Conservation (phyloP, 2,113 vertebrate genomes). For the Tenrec ecaudatus region DNA sequence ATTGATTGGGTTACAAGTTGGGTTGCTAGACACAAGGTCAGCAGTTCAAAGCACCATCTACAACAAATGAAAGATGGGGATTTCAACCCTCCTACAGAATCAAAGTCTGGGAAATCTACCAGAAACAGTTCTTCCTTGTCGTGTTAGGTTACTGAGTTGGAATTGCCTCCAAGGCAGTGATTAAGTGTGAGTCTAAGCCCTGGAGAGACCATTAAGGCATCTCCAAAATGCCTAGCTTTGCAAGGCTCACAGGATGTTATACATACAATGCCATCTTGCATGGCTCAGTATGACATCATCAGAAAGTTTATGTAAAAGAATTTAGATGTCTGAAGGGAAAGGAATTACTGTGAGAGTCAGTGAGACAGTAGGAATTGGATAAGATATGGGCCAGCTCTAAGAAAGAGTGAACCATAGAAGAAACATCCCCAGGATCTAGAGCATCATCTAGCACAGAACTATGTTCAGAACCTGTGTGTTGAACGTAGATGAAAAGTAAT, state of each 20-base stretch:
- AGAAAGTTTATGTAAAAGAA: not conserved
- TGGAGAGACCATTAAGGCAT: not conserved
- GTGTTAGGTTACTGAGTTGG: no score
- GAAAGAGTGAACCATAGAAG: not conserved
- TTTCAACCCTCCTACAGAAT: no score
- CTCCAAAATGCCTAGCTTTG: not conserved
- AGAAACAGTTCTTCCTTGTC: no score
- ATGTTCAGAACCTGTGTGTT: not conserved
- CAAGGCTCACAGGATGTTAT: not conserved
- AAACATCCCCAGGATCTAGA: not conserved
- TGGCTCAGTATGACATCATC: not conserved
- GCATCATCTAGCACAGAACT: not conserved
- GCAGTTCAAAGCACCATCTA: no score
- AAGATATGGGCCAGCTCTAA: not conserved
- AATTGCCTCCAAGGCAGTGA: no score
- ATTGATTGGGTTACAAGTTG: no score
- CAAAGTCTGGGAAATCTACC: no score
- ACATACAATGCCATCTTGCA: accelerated
- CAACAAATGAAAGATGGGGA: no score
- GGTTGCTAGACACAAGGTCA: no score
- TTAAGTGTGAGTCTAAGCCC: not conserved
- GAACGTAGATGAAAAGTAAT: not conserved
- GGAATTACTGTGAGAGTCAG: not conserved
- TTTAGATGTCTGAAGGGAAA: not conserved
- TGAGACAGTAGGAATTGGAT: not conserved